These are phyloP conservation scores for Sthenelais limicola DNA, from an alignment of 2,888 invertebrate species.

Conservation along the genomic window DNA sequence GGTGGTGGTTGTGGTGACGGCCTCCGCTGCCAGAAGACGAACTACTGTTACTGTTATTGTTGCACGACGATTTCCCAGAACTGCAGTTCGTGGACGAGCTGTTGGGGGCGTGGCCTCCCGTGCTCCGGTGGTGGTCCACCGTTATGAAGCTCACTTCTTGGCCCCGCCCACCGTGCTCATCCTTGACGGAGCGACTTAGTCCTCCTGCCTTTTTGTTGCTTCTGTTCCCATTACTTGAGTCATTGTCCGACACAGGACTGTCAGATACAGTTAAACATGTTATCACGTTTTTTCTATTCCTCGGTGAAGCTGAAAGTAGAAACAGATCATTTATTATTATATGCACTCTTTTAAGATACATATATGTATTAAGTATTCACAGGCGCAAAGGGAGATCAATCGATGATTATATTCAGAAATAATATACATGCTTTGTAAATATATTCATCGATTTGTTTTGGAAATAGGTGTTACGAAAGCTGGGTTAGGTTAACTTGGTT, in stretches of 20 bases:
- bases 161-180: slow-evolving; percentile 55
- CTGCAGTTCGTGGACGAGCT: background rate
- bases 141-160: slow-evolving; percentile 12
- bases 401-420: too few species aligned
- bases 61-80: slow-evolving; percentile 13
- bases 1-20: background rate
- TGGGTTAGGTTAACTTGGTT: too few species aligned
- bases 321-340: too few species aligned
- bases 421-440: too few species aligned
- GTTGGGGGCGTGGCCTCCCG: background rate
- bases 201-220: too few species aligned
- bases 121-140: slow-evolving; percentile 3
- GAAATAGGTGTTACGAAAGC: too few species aligned
- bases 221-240: too few species aligned
- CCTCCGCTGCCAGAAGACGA: background rate
- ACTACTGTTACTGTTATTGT: slow-evolving; percentile 3
- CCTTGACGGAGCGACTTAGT: slow-evolving; percentile 61
- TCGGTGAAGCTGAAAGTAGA: slow-evolving; percentile 52
- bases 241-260: slow-evolving; percentile 61
- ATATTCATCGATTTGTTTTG: too few species aligned
- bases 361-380: too few species aligned
- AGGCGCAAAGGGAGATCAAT: too few species aligned
- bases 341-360: too few species aligned
- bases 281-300: slow-evolving; percentile 80
- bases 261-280: slow-evolving; percentile 86